Percentiles rank a stretch among this genome's conserved stretches.
Conservation (phyloP, 2,888 invertebrate species). For the Lomographa bimaculata region DNA sequence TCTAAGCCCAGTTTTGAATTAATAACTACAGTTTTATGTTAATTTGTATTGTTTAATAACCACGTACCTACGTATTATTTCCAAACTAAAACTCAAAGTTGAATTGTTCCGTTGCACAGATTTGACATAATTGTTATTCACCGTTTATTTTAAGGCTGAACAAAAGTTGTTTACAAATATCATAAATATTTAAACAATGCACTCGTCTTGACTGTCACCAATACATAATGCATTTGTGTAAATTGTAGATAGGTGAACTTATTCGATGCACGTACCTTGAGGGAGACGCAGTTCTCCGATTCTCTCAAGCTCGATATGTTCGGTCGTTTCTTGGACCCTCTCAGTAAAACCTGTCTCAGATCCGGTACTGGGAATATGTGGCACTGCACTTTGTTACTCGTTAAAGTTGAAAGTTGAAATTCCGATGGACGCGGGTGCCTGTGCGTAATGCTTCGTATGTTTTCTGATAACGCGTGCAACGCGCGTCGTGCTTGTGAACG, state of each 20-base stretch:
- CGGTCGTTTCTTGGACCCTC: constrained; percentile 26
- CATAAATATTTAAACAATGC: constrained; percentile 44
- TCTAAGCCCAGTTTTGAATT: too few species aligned
- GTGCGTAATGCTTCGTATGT: constrained; percentile 22
- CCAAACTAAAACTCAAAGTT: too few species aligned
- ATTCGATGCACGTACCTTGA: constrained; percentile 64
- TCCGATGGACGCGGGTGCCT: constrained; percentile 7
- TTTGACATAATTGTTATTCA: too few species aligned
- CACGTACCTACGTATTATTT: neutral
- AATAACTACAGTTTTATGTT: too few species aligned
- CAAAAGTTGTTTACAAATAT: constrained; percentile 14
- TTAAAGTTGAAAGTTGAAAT: constrained; percentile 15
- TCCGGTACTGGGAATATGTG: constrained; percentile 1
- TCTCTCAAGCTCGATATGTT: constrained; percentile 12
- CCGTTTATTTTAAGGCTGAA: constrained; percentile 7
- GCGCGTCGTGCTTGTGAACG: constrained; percentile 52
- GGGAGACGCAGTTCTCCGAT: constrained; percentile 53
- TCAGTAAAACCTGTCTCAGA: constrained; percentile 17
- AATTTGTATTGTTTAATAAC: constrained; percentile 2
- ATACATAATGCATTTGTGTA: constrained; percentile 55
- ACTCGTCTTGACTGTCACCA: constrained; percentile 46
- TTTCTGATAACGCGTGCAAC: constrained; percentile 42
- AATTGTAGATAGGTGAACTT: constrained; percentile 43
- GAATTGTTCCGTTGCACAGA: too few species aligned
- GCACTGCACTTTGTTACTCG: constrained; percentile 12